These are phyloP conservation scores for Noctua comes DNA, from an alignment of 2,888 invertebrate genomes.

Conservation along the genomic window DNA sequence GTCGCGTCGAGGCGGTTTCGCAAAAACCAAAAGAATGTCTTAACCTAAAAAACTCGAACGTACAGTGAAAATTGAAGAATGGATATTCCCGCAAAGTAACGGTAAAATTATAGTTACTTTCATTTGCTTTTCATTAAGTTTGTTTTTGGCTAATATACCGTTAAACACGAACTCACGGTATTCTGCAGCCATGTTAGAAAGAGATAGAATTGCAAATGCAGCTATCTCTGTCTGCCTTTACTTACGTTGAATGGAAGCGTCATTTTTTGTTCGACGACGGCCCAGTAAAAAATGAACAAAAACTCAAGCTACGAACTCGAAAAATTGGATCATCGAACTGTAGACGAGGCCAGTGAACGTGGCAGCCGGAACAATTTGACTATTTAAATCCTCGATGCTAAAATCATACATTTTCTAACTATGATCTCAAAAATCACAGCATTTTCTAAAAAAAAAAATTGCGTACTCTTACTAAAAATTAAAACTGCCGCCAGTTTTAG, in stretches of 20 bases:
- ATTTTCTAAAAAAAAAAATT: background rate
- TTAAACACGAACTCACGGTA: conserved; percentile 74
- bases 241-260: conserved; percentile 80
- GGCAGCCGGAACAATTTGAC: conserved; percentile 70
- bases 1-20: conserved; percentile 42
- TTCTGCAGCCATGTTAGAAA: conserved; percentile 73
- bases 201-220: conserved; percentile 76
- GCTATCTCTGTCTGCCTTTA: conserved; percentile 75
- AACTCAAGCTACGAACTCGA: conserved; percentile 80
- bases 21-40: conserved; percentile 43
- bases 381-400: conserved; percentile 40
- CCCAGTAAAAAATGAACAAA: conserved; percentile 82
- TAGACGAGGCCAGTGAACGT: conserved; percentile 82
- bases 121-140: conserved; percentile 82
- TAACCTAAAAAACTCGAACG: conserved; percentile 47
- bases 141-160: conserved; percentile 82
- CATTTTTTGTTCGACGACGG: conserved; percentile 79
- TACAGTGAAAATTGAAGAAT: conserved; percentile 50
- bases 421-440: background rate
- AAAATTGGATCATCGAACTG: conserved; percentile 88
- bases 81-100: conserved; percentile 73
- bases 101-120: conserved; percentile 77
- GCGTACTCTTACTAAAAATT: background rate
- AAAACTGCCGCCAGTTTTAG: background rate
- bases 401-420: conserved; percentile 36